Percentiles rank a stretch among this genome's conserved stretches.
Conservation (phyloP, 2,888 invertebrate genomes). For the Drosophila mercatorum region DNA sequence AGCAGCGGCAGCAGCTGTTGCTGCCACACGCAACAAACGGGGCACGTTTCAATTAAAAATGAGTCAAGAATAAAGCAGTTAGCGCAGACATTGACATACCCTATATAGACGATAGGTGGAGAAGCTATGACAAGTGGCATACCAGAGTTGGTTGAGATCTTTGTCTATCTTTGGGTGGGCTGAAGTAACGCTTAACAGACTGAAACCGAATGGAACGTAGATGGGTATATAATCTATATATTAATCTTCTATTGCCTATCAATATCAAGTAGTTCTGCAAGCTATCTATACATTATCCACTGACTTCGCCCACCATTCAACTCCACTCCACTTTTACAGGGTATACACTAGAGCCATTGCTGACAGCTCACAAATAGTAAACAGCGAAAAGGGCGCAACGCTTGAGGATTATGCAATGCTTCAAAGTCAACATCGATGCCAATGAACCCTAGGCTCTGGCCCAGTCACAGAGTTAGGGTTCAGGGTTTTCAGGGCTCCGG, state of each 20-base stretch:
- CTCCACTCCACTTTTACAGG: neutral
- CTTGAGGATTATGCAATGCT: conserved; percentile 33
- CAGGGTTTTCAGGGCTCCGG: conserved; percentile 6
- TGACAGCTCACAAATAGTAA: conserved; percentile 7
- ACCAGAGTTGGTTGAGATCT: no score
- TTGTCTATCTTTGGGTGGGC: no score
- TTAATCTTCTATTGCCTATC: no score
- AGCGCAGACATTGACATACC: conserved; percentile 6
- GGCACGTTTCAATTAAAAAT: conserved; percentile 83
- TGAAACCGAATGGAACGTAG: no score
- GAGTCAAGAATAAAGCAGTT: neutral
- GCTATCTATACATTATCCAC: neutral
- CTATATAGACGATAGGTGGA: neutral
- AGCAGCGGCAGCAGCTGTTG: conserved; percentile 80
- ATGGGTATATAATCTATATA: no score
- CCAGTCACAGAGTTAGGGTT: no score
- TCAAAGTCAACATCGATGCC: conserved; percentile 37
- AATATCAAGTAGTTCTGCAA: no score
- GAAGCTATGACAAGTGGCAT: no score
- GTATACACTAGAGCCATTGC: conserved; percentile 4
- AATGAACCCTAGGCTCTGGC: conserved; percentile 30
- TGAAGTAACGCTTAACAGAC: no score
- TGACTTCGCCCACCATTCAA: neutral
- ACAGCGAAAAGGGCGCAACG: neutral
- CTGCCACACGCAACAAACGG: conserved; percentile 80